Base-by-base conservation (phyloP, 2,888 invertebrate genomes). In the Cordilura impudica region DNA sequence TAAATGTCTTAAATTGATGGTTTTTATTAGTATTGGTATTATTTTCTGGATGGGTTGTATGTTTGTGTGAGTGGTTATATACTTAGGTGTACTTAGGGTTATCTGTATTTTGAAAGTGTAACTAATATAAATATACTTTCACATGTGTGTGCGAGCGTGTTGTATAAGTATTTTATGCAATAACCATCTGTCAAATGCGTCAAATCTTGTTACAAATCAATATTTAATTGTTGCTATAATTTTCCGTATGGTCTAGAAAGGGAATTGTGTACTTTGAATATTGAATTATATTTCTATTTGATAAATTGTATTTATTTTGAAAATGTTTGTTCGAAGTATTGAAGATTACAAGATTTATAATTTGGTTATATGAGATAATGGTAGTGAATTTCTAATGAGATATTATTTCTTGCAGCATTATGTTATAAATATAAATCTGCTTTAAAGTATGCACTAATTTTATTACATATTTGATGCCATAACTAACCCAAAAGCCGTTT, bases 181-280 rank as follows among this genome's bases (percentile, higher is more conserved):
- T 69, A 72, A 45, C 56, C 67, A 78, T 78, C 78, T 78, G 67
- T 63, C 78, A 73, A 69, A 56, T 45, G 61, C 54, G 53, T 77
- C 77, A 67, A 72, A 72, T 77, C 26, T 67, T 73, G 73, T 73
- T 58, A 69, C 67, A 73, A 73, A 73, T 78, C 78, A 73, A 73
- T 78, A 78, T 73, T 78, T 73, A 78, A 73, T 78, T 78, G 69
- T 69, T 73, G 73, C 58, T 69, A 56, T 75, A 67, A 39, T 69
- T 66, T 74, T 53, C 49, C 21, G 56, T 73, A n/a, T 18, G 18
- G 54, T n/a, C 8, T 2, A 35, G 29, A 18, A 35, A 14, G n/a
- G 39, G 29, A 54, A 16, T 35, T 72, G 26, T 26, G 29, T 71
- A 14, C 29, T 31, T 39, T 31, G 2, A 31, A 19, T 54, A 54